phyloP scores from a whole-genome alignment of 1,140 invertebrate genomes.

The Medauroidea extradentata region DNA sequence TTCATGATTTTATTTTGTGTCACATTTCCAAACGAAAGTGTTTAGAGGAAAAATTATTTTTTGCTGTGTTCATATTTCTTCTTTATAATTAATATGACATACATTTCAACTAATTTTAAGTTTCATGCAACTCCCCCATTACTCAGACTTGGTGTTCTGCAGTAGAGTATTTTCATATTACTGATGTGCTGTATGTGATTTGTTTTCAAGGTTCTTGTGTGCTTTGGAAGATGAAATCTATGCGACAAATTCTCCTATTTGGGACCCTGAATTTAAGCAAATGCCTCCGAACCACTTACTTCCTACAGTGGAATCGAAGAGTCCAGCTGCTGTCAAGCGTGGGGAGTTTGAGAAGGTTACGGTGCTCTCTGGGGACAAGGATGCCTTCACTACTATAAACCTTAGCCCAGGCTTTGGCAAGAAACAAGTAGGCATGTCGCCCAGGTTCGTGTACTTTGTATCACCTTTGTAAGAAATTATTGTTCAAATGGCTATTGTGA shows the following conservation, averaged over 20 bases:
- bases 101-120: too few relatives aligned
- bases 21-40: too few relatives aligned
- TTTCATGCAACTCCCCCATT: too few relatives aligned
- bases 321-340: conserved; percentile 25
- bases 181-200: neutral
- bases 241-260: conserved; percentile 81
- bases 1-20: too few relatives aligned
- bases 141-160: too few relatives aligned
- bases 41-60: too few relatives aligned
- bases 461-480: too few relatives aligned
- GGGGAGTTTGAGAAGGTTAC: conserved; percentile 64
- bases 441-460: too few relatives aligned
- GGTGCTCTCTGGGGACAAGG: conserved; percentile 54
- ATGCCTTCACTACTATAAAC: conserved; percentile 63
- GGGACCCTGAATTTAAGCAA: conserved; percentile 85
- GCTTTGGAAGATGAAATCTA: conserved; percentile 85
- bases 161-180: too few relatives aligned
- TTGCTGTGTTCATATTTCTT: too few relatives aligned
- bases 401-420: conserved; percentile 52
- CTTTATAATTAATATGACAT: too few relatives aligned
- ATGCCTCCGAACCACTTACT: conserved; percentile 62
- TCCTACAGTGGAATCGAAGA: conserved; percentile 31
- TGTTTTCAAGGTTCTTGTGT: conserved; percentile 67
- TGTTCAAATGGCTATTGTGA: too few relatives aligned
- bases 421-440: conserved; percentile 20